These are phyloP conservation scores for Hiodon alosoides DNA, from an alignment of 2,113 vertebrate species.

Conservation along the genomic window DNA sequence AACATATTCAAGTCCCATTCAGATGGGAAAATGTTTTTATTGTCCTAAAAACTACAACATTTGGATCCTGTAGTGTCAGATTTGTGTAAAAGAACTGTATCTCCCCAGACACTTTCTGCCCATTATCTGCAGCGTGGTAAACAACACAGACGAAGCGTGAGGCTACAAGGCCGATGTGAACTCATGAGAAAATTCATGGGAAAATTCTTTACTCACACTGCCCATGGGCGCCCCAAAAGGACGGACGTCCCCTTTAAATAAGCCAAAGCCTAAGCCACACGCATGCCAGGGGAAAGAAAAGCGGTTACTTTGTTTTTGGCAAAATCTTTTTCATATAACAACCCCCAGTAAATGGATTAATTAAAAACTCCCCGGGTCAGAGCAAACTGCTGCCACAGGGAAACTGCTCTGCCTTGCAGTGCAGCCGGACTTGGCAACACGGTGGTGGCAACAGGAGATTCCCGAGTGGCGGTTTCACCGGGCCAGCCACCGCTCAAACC, in stretches of 20 bases:
- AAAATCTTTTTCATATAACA: constrained; percentile 17
- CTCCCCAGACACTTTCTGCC: no score
- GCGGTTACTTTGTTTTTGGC: constrained; percentile 2
- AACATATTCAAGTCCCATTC: no score
- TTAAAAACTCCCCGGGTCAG: constrained; percentile 32
- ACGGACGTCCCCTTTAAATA: not conserved
- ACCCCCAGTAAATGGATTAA: constrained; percentile 31
- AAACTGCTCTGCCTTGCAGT: constrained; percentile 26
- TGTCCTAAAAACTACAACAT: no score
- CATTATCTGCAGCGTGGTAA: no score
- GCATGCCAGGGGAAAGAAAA: not conserved
- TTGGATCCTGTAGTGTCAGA: no score
- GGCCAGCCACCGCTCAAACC: constrained; percentile 24
- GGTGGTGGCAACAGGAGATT: constrained; percentile 23
- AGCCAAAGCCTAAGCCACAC: not conserved
- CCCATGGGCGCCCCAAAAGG: no score
- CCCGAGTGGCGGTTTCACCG: constrained; percentile 18
- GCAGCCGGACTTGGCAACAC: constrained; percentile 25
- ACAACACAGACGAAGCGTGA: no score
- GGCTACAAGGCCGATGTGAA: no score
- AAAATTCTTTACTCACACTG: no score
- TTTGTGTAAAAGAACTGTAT: no score
- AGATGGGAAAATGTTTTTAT: no score
- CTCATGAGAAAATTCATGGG: no score
- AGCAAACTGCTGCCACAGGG: constrained; percentile 14